Conservation (phyloP, 2,888 invertebrate species). For the Eumacrocentrus americanus region DNA sequence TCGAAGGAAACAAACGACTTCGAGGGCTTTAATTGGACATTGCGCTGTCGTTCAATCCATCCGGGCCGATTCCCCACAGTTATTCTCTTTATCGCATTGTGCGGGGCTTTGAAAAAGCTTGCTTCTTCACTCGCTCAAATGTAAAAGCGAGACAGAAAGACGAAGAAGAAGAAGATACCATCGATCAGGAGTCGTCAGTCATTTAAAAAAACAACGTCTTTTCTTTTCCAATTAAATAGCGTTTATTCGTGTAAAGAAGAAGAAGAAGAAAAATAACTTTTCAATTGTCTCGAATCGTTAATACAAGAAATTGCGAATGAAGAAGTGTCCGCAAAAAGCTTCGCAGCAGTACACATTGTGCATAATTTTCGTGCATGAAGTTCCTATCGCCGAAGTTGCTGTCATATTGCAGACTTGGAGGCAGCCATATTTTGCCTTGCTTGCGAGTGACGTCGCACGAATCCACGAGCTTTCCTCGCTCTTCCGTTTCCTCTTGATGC, state of each 20-base stretch:
- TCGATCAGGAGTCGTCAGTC: neutral
- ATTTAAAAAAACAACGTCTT: neutral
- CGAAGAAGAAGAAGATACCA: neutral
- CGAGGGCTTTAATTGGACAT: constrained; percentile 11
- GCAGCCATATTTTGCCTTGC: neutral
- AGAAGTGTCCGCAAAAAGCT: neutral
- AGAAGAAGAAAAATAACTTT: neutral
- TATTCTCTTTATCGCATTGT: neutral
- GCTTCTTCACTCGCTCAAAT: neutral
- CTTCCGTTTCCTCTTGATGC: neutral
- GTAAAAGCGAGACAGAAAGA: neutral
- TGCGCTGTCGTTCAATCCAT: constrained; percentile 4
- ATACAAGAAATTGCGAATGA: neutral
- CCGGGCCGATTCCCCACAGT: constrained; percentile 5
- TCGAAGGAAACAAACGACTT: constrained; percentile 22
- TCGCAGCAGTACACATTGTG: neutral
- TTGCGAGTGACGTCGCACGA: neutral
- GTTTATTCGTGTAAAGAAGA: no score
- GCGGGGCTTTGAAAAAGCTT: neutral
- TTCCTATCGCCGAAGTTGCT: neutral
- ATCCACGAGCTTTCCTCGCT: neutral
- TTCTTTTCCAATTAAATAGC: neutral
- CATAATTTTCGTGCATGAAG: no score
- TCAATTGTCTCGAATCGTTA: neutral
- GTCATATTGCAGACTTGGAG: neutral